Base-by-base conservation (phyloP, 2,797 vertebrate genomes). In the Staurois parvus region DNA sequence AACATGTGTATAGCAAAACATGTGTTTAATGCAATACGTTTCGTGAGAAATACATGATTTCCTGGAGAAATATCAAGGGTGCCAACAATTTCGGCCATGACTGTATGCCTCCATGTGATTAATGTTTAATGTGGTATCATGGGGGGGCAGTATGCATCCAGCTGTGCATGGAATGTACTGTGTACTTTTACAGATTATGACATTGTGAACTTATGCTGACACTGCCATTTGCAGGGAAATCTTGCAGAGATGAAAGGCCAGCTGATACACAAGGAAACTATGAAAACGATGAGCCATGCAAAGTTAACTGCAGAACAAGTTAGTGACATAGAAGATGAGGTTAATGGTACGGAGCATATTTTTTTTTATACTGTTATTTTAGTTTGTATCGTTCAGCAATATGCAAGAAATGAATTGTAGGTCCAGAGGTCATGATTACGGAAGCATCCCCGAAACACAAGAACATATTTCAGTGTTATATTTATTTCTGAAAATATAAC, bases 291-390 rank as follows among this genome's bases (percentile, higher is more conserved):
- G n/a, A 91, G 69, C 11, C 91, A 92, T n/a, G 96, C 96, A n/a
- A 93, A 96, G 64, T 90, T 94, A 79, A 95, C 99, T 88, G 92
- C 88, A 82, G 91, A 93, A 77, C 94, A 96, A 88, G 94, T 98
- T 88, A 91, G 88, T 6, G 87, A 93, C 11, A 95, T 98, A 88
- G 95, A 94, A 81, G 88, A 91, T 21, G 92, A 92, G 81, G 95
- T 97, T 52, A 95, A 98, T 96, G 98, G 98, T 99, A 96, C 89
- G 88, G 9, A 78, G 13, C 72, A 87, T 82, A 72, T 37, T 72
- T 32, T 13, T 79, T 17, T 80, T 80, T n/a, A 64, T n/a, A 64
- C 48, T 26, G 59, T 11, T 64, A 45, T 45, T 45, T 45, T 45
- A 45, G 13, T 45, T 13, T 45, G 42, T 45, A 13, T 45, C 42